Evolutionary conservation across 2,797 vertebrate genomes (phyloP).

Genomic region (Muscicapa striata): DNA sequence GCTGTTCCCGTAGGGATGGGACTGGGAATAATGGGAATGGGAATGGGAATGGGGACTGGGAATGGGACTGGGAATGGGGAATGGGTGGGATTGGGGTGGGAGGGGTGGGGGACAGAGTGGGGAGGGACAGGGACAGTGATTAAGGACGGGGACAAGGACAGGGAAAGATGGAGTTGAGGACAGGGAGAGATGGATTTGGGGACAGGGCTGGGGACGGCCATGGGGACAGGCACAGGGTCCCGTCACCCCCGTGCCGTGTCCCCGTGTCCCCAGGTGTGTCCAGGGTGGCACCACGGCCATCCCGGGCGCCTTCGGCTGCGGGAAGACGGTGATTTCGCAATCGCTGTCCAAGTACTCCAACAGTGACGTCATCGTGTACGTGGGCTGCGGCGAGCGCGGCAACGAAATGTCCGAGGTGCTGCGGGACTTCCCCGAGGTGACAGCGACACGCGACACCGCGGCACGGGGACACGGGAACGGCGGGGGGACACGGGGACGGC

Average conservation of each 20-base stretch:
- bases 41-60: not conserved
- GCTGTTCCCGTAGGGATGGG: not conserved
- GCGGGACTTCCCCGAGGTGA: slow-evolving; percentile 74
- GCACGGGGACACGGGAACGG: not conserved
- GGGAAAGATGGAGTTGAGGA: too few species aligned
- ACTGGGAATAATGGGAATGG: not conserved
- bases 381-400: slow-evolving; percentile 72
- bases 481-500: too few species aligned
- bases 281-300: slow-evolving; percentile 75
- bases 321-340: slow-evolving; percentile 75
- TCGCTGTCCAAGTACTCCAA: slow-evolving; percentile 76
- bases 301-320: slow-evolving; percentile 72
- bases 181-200: not conserved
- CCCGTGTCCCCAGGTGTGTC: slow-evolving; percentile 54
- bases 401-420: slow-evolving; percentile 76
- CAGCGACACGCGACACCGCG: too few species aligned
- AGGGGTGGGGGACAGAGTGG: too few species aligned
- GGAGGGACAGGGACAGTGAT: not conserved
- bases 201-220: not conserved
- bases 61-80: too few species aligned
- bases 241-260: not conserved
- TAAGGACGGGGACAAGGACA: not conserved
- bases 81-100: too few species aligned
- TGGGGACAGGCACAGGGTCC: too few species aligned
- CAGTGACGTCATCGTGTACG: slow-evolving; percentile 74